These are phyloP conservation scores for Rhinatrema bivittatum DNA, from an alignment of 2,797 vertebrate species.

Conservation along the genomic window DNA sequence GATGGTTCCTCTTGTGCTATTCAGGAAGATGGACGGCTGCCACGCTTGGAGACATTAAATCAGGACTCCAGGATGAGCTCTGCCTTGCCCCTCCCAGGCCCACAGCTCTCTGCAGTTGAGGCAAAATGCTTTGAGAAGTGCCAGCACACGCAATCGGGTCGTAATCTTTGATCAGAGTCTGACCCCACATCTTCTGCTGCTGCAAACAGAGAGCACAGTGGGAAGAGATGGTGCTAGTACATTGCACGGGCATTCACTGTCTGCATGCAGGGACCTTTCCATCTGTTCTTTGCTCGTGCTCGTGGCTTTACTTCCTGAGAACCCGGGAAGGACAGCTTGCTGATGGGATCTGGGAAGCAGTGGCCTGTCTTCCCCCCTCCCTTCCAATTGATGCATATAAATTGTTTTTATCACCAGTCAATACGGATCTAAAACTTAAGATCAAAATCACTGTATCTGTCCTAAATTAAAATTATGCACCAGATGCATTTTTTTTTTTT, in stretches of 20 bases:
- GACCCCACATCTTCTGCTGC: constrained; percentile 36
- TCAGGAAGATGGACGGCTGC: neutral
- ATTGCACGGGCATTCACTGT: constrained; percentile 46
- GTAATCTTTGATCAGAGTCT: constrained; percentile 36
- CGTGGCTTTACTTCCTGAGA: constrained; percentile 54
- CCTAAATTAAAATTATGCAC: constrained; percentile 33
- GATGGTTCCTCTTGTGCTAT: neutral
- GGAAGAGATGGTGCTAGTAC: constrained; percentile 43
- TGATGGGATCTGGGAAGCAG: constrained; percentile 59
- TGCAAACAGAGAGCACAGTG: constrained; percentile 38
- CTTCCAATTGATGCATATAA: constrained; percentile 52
- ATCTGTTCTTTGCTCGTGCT: constrained; percentile 62
- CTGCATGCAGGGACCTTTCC: constrained; percentile 42
- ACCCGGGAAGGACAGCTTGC: constrained; percentile 59
- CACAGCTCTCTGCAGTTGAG: constrained; percentile 8
- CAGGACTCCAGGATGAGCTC: too few relatives aligned
- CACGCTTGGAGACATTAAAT: neutral
- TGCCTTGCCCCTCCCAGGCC: too few relatives aligned
- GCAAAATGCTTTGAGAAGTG: constrained; percentile 10
- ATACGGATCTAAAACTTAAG: constrained; percentile 28
- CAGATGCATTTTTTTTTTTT: constrained; percentile 3
- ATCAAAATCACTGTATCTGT: constrained; percentile 41
- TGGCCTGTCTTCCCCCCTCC: constrained; percentile 46
- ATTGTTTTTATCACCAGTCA: constrained; percentile 43
- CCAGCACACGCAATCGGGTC: constrained; percentile 22